Evolutionary conservation across 2,797 vertebrate species (phyloP), one percentile per base, ranked within the genome.

Genomic region (Paratrypauchen microcephalus): DNA sequence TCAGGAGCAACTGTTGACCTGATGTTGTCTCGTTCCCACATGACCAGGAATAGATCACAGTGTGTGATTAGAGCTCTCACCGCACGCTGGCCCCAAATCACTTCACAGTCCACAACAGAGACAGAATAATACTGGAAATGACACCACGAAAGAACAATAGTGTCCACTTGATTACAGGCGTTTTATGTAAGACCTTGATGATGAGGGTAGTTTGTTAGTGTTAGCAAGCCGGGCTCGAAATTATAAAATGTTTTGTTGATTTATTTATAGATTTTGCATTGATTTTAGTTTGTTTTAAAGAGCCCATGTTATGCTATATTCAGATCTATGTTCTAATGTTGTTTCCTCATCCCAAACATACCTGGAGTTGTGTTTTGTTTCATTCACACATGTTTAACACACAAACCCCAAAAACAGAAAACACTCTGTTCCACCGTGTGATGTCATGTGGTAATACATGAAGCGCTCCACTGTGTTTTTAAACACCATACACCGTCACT

Each of bases 21-120:
- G 86, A 89, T 89, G 90, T 90, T 86, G 71, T 74, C 85, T 41
- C 55, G 65, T 84, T 85, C 76, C 83, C 83, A 84, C 85, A 83
- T 30, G 83, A 82, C 79, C 77, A 75, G 55, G 79, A 87, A 88
- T 85, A 89, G 83, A 86, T 87, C 72, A 48, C 74, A 83, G 71
- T 64, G 12, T 87, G 77, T 83, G 82, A 87, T 85, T 85, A 69
- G 45, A 72, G 55, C 73, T 82, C 75, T 83, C 77, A 57, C 73
- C 48, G 32, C 65, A 18, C 69, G 15, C 48, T 2, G 54, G 24
- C 75, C 56, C 18, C 15, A 73, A 72, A 75, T 18, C 21, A 36
- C 65, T 28, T 60, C 62, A 58, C 61, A 68, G 66, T 0, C 36
- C 79, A 68, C 45, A 73, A 19, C 2, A 9, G 0, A 2, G 21